Percentiles rank a stretch among this genome's conserved stretches.
Evolutionary conservation across 2,113 vertebrate species (phyloP).

Genomic region (Strix uralensis): DNA sequence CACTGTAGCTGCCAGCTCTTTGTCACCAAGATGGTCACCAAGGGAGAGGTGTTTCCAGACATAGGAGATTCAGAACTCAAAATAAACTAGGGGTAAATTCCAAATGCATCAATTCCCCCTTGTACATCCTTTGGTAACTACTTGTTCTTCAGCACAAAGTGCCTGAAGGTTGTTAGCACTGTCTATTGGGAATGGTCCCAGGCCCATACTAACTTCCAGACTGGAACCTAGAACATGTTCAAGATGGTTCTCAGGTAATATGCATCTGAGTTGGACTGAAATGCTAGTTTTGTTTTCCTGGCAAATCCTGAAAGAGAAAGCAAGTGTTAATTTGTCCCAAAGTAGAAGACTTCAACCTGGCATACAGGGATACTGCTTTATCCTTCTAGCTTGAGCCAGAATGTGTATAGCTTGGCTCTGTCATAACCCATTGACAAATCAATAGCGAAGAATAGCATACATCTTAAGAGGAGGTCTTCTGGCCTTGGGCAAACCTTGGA

Average conservation of each 20-base stretch:
- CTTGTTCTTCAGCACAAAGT: not conserved
- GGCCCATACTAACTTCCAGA: not conserved
- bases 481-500: not conserved
- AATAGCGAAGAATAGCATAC: not conserved
- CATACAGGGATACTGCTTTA: not conserved
- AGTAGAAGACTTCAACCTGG: not conserved
- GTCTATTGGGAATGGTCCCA: not conserved
- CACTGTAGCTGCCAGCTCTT: slow-evolving; percentile 34
- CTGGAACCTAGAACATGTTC: not conserved
- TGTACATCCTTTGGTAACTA: not conserved
- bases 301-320: not conserved
- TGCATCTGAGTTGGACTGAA: not conserved
- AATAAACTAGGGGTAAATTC: not conserved
- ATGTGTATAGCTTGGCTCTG: not conserved
- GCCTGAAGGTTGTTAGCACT: not conserved
- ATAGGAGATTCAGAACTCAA: not conserved
- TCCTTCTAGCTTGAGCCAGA: not conserved
- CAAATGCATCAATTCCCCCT: not conserved
- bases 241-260: not conserved
- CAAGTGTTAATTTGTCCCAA: not conserved
- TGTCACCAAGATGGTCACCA: not conserved
- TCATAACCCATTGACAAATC: not conserved
- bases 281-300: not conserved
- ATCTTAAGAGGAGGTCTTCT: not conserved
- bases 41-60: not conserved